phyloP scores from a whole-genome alignment of 2,797 vertebrate species.

The Phataginus tricuspis region DNA sequence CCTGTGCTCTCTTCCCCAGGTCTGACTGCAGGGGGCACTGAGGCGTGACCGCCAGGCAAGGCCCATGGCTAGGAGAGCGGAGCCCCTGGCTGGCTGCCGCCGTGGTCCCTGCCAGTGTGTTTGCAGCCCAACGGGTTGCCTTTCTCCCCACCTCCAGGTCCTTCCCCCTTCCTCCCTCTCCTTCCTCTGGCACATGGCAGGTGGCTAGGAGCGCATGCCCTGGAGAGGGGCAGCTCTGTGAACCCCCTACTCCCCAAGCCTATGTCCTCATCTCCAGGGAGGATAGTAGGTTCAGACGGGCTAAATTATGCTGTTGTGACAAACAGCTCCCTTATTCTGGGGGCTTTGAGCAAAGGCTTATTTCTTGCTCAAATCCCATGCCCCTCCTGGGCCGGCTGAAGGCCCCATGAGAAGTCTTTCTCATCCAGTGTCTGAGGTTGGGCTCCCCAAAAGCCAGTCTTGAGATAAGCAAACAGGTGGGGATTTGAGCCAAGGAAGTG shows the following conservation, averaged over 20 bases:
- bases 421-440: background rate
- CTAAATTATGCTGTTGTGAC: background rate
- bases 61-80: rapidly evolving
- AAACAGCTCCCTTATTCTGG: background rate
- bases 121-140: too few relatives aligned
- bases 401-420: background rate
- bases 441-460: background rate
- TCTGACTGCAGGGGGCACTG: background rate
- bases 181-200: background rate
- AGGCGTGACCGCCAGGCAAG: background rate
- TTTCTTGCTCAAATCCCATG: background rate
- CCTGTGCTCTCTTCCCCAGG: rapidly evolving
- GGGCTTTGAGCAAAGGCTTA: background rate
- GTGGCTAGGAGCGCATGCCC: background rate
- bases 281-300: rapidly evolving
- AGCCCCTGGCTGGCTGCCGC: background rate
- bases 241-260: background rate
- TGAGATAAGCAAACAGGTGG: background rate
- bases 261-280: background rate
- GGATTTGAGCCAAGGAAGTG: background rate
- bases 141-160: too few relatives aligned
- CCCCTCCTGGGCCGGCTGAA: rapidly evolving
- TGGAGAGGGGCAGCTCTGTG: rapidly evolving
- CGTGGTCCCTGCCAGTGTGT: background rate
- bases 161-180: background rate